Percentiles rank a stretch among this genome's conserved stretches.
These are phyloP conservation scores for Melitaea cinxia DNA, from an alignment of 1,140 invertebrate genomes.

Conservation along the genomic window DNA sequence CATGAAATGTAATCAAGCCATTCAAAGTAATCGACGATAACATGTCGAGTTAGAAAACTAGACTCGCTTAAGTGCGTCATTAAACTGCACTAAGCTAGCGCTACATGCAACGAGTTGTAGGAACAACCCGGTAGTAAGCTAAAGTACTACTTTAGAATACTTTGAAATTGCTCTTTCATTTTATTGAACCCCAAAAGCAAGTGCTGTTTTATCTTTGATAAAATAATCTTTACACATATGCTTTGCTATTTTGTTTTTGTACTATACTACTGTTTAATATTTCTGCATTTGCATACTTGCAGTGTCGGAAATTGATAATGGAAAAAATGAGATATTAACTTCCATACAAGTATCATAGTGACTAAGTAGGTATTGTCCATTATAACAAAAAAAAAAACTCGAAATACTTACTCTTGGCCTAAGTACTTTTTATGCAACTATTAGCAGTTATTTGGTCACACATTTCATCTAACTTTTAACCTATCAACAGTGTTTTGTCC, in stretches of 20 bases:
- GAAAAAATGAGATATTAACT: too few species aligned
- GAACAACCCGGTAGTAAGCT: conserved; percentile 4
- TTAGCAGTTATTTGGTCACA: background rate
- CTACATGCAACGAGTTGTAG: background rate
- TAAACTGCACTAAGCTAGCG: conserved; percentile 4
- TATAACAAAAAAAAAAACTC: too few species aligned
- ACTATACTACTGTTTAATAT: too few species aligned
- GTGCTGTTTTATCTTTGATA: background rate
- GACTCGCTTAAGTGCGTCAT: conserved; percentile 9
- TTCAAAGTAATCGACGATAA: conserved; percentile 11
- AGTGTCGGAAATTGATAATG: too few species aligned
- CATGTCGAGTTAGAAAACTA: conserved; percentile 1
- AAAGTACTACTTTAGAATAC: background rate
- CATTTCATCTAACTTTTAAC: background rate
- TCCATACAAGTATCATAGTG: too few species aligned
- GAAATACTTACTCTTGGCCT: too few species aligned
- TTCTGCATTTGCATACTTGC: too few species aligned
- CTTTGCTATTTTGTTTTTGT: background rate
- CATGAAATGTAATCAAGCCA: conserved; percentile 12
- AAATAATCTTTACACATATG: background rate
- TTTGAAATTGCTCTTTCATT: conserved; percentile 18
- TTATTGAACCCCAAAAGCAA: conserved; percentile 4
- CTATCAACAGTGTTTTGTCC: conserved; percentile 29
- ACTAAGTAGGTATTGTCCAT: too few species aligned
- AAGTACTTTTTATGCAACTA: too few species aligned